phyloP scores from a whole-genome alignment of 2,888 invertebrate species.

The Patella caerulea region DNA sequence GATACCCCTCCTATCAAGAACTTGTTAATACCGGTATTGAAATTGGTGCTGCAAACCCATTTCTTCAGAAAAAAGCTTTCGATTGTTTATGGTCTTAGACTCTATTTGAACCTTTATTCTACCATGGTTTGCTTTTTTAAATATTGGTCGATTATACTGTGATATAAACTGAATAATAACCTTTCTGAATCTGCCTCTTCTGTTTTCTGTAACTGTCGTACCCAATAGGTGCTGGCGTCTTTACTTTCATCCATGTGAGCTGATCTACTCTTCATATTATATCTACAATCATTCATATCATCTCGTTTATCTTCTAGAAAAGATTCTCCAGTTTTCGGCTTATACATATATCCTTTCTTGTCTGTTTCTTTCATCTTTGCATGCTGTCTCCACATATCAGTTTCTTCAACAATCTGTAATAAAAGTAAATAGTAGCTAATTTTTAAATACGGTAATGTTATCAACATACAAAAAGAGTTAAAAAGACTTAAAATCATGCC shows the following conservation, averaged over 20 bases:
- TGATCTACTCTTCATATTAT: neutral
- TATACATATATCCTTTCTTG: neutral
- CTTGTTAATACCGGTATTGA: no score
- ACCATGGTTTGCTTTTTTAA: neutral
- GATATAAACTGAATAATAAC: slow-evolving; percentile 29
- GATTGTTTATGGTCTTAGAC: neutral
- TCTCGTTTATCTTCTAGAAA: slow-evolving; percentile 25
- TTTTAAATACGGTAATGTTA: no score
- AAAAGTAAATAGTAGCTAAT: neutral
- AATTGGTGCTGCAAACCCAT: no score
- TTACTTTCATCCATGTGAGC: slow-evolving; percentile 11
- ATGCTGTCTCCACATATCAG: slow-evolving; percentile 58
- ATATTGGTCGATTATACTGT: neutral
- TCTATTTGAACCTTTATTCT: neutral
- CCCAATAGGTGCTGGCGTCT: slow-evolving; percentile 48
- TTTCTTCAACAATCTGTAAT: slow-evolving; percentile 57
- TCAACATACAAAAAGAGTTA: no score
- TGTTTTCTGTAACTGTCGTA: slow-evolving; percentile 53
- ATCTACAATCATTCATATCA: slow-evolving; percentile 25
- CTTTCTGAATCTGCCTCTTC: slow-evolving; percentile 56
- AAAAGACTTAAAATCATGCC: no score
- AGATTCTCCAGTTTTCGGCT: neutral
- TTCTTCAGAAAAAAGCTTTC: no score
- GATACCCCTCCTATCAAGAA: no score
- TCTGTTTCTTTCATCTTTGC: slow-evolving; percentile 24